These are phyloP conservation scores for Polyodon spathula DNA, from an alignment of 2,113 vertebrate species.

Conservation along the genomic window DNA sequence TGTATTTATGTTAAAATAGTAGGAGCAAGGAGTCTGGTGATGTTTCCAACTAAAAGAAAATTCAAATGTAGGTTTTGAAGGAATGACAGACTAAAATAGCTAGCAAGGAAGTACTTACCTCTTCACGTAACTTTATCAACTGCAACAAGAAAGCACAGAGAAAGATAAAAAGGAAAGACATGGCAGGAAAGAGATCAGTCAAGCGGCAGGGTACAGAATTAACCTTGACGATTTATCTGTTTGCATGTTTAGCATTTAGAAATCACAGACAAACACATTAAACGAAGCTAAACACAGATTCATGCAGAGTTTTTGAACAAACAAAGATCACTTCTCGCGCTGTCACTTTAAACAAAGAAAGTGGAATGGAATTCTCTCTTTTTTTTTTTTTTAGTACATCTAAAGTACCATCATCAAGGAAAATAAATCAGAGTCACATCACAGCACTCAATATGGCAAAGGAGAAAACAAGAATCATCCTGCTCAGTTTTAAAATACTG, in stretches of 20 bases:
- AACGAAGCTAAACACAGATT: conserved; percentile 87
- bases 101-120: conserved; percentile 89
- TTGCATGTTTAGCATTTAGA: conserved; percentile 95
- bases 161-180: conserved; percentile 86
- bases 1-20: no score
- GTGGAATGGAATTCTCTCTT: conserved; percentile 80
- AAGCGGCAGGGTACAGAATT: conserved; percentile 87
- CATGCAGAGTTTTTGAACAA: conserved; percentile 86
- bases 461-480: conserved; percentile 44
- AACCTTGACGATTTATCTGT: conserved; percentile 96
- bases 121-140: conserved; percentile 99
- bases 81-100: conserved; percentile 60
- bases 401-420: conserved; percentile 89
- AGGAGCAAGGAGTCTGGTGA: background rate
- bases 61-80: conserved; percentile 36
- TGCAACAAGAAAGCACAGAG: conserved; percentile 80
- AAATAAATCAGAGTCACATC: conserved; percentile 62
- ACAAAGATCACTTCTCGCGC: conserved; percentile 96
- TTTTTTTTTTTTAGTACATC: conserved; percentile 68
- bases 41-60: conserved; percentile 28
- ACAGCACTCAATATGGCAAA: conserved; percentile 74
- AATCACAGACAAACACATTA: conserved; percentile 79
- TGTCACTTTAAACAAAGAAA: conserved; percentile 96
- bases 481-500: conserved; percentile 22
- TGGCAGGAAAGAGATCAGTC: conserved; percentile 90